Percentiles rank a stretch among this genome's conserved stretches.
These are phyloP conservation scores for Drosophila mimetica DNA, from an alignment of 2,888 invertebrate species.

Conservation along the genomic window DNA sequence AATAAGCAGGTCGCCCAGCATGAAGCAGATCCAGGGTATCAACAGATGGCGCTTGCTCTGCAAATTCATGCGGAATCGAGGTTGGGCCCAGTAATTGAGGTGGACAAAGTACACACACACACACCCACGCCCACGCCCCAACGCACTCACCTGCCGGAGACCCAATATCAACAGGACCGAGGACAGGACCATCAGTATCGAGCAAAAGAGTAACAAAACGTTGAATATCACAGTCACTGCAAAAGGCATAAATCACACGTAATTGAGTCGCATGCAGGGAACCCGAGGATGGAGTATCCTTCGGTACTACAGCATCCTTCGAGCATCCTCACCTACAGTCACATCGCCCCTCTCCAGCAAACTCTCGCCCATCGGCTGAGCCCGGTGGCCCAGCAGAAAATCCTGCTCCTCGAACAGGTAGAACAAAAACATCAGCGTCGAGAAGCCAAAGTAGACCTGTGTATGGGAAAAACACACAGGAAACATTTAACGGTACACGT, in stretches of 20 bases:
- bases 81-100: not conserved
- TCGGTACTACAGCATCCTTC: not conserved
- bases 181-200: constrained; percentile 88
- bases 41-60: constrained; percentile 90
- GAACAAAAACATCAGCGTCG: constrained; percentile 87
- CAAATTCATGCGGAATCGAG: not conserved
- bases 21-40: constrained; percentile 90
- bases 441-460: constrained; percentile 89
- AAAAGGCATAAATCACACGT: constrained; percentile 78
- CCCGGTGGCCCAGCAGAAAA: constrained; percentile 87
- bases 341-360: constrained; percentile 86
- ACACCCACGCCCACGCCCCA: too few species aligned
- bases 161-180: constrained; percentile 89
- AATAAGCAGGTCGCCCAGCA: constrained; percentile 88
- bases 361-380: constrained; percentile 86
- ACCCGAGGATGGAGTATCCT: not conserved
- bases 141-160: constrained; percentile 87
- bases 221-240: constrained; percentile 90
- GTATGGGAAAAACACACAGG: constrained; percentile 60
- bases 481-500: not conserved
- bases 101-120: not conserved
- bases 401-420: constrained; percentile 88
- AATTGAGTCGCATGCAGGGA: constrained; percentile 16
- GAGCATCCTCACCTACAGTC: constrained; percentile 75
- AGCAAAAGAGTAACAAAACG: constrained; percentile 88